phyloP scores from a whole-genome alignment of 2,113 vertebrate genomes.

The Lampris incognitus region DNA sequence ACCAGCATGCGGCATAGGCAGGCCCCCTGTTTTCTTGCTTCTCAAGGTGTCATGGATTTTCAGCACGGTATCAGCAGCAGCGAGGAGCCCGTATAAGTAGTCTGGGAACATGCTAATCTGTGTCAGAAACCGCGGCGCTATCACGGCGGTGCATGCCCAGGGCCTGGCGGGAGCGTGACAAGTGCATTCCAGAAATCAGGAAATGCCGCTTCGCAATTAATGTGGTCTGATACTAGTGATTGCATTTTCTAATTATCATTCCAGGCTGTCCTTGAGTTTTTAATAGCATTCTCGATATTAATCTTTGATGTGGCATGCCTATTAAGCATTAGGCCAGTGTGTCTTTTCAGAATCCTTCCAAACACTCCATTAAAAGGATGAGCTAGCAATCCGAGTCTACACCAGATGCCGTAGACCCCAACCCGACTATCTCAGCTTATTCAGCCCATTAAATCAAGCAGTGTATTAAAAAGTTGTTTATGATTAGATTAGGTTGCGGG shows the following conservation, averaged over 20 bases:
- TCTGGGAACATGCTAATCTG: not conserved
- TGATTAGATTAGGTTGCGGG: conserved; percentile 61
- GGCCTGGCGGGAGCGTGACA: conserved; percentile 60
- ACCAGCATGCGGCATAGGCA: conserved; percentile 33
- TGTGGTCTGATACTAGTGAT: conserved; percentile 82
- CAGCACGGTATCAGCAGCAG: not conserved
- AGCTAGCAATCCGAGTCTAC: conserved; percentile 46
- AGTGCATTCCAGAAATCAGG: conserved; percentile 65
- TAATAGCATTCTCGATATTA: conserved; percentile 85
- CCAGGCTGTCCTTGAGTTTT: conserved; percentile 83
- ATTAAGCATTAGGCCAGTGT: conserved; percentile 77
- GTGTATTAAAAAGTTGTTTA: conserved; percentile 74
- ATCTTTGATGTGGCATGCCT: conserved; percentile 81
- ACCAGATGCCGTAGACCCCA: conserved; percentile 72
- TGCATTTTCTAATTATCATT: conserved; percentile 86
- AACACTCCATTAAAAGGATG: conserved; percentile 75
- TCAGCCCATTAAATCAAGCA: conserved; percentile 63
- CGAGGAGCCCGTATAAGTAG: not conserved
- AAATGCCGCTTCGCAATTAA: conserved; percentile 77
- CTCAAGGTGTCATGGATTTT: too few relatives aligned
- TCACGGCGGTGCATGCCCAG: conserved; percentile 21
- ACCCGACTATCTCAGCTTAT: conserved; percentile 71
- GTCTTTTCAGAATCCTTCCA: conserved; percentile 75
- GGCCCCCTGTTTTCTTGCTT: not conserved
- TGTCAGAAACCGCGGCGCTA: not conserved